phyloP scores from a whole-genome alignment of 2,888 invertebrate genomes.

The Formica aserva region DNA sequence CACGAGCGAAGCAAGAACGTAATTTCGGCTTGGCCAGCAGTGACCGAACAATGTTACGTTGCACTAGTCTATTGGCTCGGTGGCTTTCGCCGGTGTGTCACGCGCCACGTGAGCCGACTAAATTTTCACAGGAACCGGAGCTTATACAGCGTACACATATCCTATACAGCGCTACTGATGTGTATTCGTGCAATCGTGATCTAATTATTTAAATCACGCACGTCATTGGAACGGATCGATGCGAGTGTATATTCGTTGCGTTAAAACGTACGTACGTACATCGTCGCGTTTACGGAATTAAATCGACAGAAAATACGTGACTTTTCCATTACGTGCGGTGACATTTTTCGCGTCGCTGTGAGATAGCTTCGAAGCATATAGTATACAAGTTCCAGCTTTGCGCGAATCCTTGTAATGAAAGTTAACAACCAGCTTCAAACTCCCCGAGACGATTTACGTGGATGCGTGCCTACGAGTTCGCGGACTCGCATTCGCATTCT shows the following conservation, averaged over 20 bases:
- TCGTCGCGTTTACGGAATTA: background rate
- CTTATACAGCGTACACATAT: background rate
- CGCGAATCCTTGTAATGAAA: background rate
- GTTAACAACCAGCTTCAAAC: constrained; percentile 25
- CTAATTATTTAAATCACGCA: constrained; percentile 51
- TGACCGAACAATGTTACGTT: constrained; percentile 36
- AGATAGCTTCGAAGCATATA: background rate
- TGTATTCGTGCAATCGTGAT: constrained; percentile 26
- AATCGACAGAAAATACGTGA: background rate
- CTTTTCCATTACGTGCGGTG: background rate
- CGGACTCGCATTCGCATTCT: background rate
- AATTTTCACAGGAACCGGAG: constrained; percentile 32
- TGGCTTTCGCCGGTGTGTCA: constrained; percentile 26
- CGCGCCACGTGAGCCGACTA: constrained; percentile 31
- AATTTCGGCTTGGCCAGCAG: constrained; percentile 37
- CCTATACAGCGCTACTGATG: background rate
- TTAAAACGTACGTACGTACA: background rate
- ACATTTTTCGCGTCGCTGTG: background rate
- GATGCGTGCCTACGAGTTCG: constrained; percentile 6
- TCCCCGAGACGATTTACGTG: constrained; percentile 14
- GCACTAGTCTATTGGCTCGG: constrained; percentile 35
- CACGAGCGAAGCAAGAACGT: constrained; percentile 39
- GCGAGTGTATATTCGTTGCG: background rate
- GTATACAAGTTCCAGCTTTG: constrained; percentile 4
- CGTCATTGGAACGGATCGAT: constrained; percentile 35